Base-by-base conservation (phyloP, 2,888 invertebrate genomes). In the Tachystola acroxantha region DNA sequence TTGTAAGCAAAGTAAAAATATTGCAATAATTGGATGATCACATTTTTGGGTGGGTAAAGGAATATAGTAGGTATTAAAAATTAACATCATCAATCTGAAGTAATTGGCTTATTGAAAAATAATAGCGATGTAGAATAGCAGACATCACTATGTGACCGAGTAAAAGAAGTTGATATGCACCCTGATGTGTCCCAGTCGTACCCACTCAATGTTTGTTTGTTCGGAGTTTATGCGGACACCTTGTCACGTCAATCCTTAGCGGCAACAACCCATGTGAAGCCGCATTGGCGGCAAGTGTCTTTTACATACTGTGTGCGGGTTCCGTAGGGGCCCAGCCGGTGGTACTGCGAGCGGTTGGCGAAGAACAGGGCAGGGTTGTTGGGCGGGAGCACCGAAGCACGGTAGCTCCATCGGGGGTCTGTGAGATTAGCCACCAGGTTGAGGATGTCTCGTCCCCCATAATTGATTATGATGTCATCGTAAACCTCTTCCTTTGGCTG, bases 331-430 rank as follows among this genome's bases (percentile, higher is more conserved):
- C 89, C 88, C 55, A 90, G 72, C 34, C 90, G 88, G 65, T 89
- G 89, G 55, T 89, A 89, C 67, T 90, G 88, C 30, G 91, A 90
- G 55, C 90, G 88, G 72, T 91, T 91, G 50, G 88, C 88, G 60
- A 90, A 89, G 81, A 88, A 90, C 56, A 88, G 74, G n/a, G 80
- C 72, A 7, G 88, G 84, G 58, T 89, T 88, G 66, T 88, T 87
- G 6, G 87, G 79, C 3, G 90, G 90, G 72, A 91, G 76, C 53
- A 69, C 67, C 7, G 90, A 88, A 33, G 87, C 77, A 39, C 79
- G 84, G 61, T 88, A 84, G 58, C 81, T 86, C 91, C 90, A 91
- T 43, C 77, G 74, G 13, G 79, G 67, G 53, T 87, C 81, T 14
- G 75, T 79, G 46, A 91, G 68, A 55, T 90, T 91, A 32, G 71